These are phyloP conservation scores for Dysmachus trigonus DNA, from an alignment of 2,888 invertebrate species.

Conservation along the genomic window DNA sequence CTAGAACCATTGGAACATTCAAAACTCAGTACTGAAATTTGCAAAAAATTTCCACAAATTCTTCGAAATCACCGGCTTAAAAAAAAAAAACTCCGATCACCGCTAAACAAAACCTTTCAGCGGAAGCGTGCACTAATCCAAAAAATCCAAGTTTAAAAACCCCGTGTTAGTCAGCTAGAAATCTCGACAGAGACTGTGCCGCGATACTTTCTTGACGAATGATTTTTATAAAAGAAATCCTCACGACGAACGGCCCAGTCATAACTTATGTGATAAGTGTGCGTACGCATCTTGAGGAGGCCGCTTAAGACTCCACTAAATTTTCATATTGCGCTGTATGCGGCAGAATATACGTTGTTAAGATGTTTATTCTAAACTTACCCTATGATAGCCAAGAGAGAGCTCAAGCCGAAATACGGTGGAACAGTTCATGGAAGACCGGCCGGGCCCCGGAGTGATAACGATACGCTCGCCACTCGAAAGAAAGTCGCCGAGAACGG, in stretches of 20 bases:
- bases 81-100: not conserved
- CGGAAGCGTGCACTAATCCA: not conserved
- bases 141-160: not conserved
- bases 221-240: conserved; percentile 8
- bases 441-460: conserved; percentile 10
- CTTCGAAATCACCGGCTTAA: not conserved
- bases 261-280: conserved; percentile 26
- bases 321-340: not conserved
- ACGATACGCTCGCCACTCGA: conserved; percentile 4
- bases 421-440: not conserved
- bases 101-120: not conserved
- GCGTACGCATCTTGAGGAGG: conserved; percentile 14
- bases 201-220: not conserved
- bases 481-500: not conserved
- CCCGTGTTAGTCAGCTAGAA: not conserved
- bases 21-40: not conserved
- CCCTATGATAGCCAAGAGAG: not conserved
- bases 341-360: conserved; percentile 5
- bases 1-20: not conserved
- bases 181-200: conserved; percentile 16
- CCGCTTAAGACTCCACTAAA: not conserved
- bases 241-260: not conserved
- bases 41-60: not conserved
- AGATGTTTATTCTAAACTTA: conserved; percentile 24
- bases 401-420: not conserved